Conservation (phyloP, 2,797 vertebrate species). For the Rhynchotus rufescens region DNA sequence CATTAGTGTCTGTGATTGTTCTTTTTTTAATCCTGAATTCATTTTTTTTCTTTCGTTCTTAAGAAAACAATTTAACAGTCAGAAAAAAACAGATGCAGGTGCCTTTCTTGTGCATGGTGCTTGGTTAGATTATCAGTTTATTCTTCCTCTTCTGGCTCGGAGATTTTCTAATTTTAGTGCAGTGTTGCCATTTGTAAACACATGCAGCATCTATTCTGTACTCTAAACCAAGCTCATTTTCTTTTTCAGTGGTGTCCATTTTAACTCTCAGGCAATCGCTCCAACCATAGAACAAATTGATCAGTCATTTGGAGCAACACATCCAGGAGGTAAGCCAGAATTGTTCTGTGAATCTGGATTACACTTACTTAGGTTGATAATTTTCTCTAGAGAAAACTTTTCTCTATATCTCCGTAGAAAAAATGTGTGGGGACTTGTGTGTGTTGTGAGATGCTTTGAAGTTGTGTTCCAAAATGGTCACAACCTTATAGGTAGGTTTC, state of each 20-base stretch:
- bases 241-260: constrained; percentile 95
- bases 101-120: background rate
- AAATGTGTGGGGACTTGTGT: background rate
- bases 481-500: background rate
- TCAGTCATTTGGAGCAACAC: constrained; percentile 98
- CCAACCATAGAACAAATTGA: constrained; percentile 99
- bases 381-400: background rate
- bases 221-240: constrained; percentile 23
- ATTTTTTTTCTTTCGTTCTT: background rate
- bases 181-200: background rate
- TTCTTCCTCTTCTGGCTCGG: background rate
- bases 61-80: background rate
- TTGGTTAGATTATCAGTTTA: background rate
- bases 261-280: constrained; percentile 98
- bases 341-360: background rate
- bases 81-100: background rate
- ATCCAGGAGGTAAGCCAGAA: constrained; percentile 92
- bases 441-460: background rate
- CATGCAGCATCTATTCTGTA: background rate
- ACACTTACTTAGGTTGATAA: background rate
- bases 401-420: background rate
- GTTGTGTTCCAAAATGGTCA: background rate
- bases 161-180: background rate
- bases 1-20: background rate
- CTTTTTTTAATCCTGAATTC: background rate